These are phyloP conservation scores for Raillietiella orientalis DNA, from an alignment of 2,888 invertebrate genomes.

Conservation along the genomic window DNA sequence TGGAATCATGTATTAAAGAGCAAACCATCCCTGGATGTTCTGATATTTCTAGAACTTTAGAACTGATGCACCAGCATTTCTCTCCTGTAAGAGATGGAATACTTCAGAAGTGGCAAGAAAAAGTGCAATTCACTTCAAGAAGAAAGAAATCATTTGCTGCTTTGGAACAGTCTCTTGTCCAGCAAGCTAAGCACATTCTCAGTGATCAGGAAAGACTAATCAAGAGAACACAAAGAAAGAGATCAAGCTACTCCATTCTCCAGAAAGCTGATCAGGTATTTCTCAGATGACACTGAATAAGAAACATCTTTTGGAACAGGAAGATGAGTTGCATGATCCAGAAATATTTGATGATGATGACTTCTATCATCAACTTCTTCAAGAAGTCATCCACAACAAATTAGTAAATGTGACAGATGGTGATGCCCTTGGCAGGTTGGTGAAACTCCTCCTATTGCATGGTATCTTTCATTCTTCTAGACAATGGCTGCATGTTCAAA, in stretches of 20 bases:
- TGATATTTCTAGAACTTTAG: no score
- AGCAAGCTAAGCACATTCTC: conserved; percentile 56
- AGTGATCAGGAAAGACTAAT: conserved; percentile 39
- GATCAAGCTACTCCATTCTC: conserved; percentile 33
- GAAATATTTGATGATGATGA: conserved; percentile 91
- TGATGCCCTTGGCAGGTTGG: conserved; percentile 32
- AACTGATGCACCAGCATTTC: no score
- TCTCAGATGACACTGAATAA: neutral
- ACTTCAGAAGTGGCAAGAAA: conserved; percentile 82
- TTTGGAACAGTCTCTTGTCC: conserved; percentile 19
- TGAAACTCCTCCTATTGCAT: neutral
- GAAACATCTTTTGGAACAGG: conserved; percentile 1
- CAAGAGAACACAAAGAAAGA: conserved; percentile 39
- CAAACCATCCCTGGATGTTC: no score
- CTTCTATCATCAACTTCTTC: conserved; percentile 71
- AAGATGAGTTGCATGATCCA: conserved; percentile 24
- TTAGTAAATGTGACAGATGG: conserved; percentile 51
- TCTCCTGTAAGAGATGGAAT: conserved; percentile 35
- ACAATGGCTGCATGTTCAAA: conserved; percentile 73
- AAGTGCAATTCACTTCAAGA: conserved; percentile 32
- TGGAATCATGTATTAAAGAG: no score
- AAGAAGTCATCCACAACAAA: conserved; percentile 73
- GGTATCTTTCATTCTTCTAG: conserved; percentile 12
- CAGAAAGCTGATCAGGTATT: conserved; percentile 8
- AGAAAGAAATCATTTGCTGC: conserved; percentile 22